Evolutionary conservation across 1,140 invertebrate genomes (phyloP), one percentile per base, ranked within the genome.

Genomic region (Orius insidiosus): DNA sequence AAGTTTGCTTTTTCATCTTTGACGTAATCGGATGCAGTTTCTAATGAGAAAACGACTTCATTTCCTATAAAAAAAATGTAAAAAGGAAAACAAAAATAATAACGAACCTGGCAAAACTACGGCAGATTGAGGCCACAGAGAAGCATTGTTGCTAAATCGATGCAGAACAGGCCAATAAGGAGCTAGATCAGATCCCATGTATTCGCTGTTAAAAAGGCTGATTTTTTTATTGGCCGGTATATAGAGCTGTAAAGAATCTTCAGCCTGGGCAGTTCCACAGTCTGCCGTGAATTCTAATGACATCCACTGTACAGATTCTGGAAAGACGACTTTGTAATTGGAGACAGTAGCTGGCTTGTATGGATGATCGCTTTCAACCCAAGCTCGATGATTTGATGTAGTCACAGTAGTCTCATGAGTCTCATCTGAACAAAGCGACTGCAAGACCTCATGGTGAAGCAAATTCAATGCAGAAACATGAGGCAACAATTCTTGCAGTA

Each of bases 341-440:
- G 76, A 78, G 9, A 94, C 82, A 40, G 78, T 77, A 3, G 88
- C 81, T 33, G 84, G 79, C 64, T 89, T 88, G 63, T 98, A 98
- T 0, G 93, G 94, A 70, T 98, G 94, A 31, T 93, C 87, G 62
- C 89, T 94, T 66, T 98, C 90, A 6, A 96, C 75, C 68, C 88
- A 78, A 7, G 87, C 82, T 59, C 92, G 93, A 65, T 90, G 84
- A 55, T 80, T 74, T 51, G 80, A 81, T 1, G 83, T 85, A 7
- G 81, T 79, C 36, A 63, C 69, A 10, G 48, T 32, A 14, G 45
- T 37, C 30, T 31, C 44, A 35, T 33, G 37, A 16, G 35, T 46
- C 16, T 52, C 50, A 36, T 30, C 34, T 6, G 47, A 43, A 38
- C 41, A 41, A 31, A 45, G 24, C 4, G 49, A 45, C 37, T 52